Conservation (phyloP, 1,140 invertebrate genomes). For the Coboldia fuscipes region DNA sequence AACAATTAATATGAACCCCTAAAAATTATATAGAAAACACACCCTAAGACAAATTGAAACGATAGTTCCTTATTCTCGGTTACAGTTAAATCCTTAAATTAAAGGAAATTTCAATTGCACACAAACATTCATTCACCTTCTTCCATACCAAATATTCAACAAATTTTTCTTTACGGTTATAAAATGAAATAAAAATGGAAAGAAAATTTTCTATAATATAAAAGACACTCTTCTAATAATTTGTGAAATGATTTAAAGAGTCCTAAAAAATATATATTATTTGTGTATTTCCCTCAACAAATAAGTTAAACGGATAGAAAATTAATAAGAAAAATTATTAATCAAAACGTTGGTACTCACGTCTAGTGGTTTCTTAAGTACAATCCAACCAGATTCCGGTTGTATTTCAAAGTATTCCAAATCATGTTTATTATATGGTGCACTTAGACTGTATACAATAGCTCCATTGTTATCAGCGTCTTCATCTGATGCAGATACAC, state of each 20-base stretch:
- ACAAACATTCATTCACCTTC: too few relatives aligned
- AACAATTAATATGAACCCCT: too few relatives aligned
- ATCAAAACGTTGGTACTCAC: slow-evolving; percentile 47
- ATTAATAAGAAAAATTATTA: background rate
- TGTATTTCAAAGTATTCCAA: slow-evolving; percentile 90
- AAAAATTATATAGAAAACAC: too few relatives aligned
- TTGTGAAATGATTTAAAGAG: background rate
- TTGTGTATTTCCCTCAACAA: background rate
- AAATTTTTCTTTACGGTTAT: too few relatives aligned
- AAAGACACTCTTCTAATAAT: background rate
- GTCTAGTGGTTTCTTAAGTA: slow-evolving; percentile 79
- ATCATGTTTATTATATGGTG: slow-evolving; percentile 63
- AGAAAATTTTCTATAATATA: too few relatives aligned
- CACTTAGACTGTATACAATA: slow-evolving; percentile 76
- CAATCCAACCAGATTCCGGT: slow-evolving; percentile 89
- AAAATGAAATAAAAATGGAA: too few relatives aligned
- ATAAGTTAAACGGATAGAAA: background rate
- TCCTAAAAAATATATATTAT: background rate
- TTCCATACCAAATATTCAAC: too few relatives aligned
- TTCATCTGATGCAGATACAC: slow-evolving; percentile 85
- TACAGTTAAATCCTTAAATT: too few relatives aligned
- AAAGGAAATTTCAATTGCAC: too few relatives aligned
- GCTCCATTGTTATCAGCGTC: slow-evolving; percentile 90
- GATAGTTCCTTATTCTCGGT: too few relatives aligned
- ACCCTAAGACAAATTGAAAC: too few relatives aligned